Evolutionary conservation across 1,140 invertebrate species (phyloP), one percentile per base, ranked within the genome.

Genomic region (Helicoverpa armigera): DNA sequence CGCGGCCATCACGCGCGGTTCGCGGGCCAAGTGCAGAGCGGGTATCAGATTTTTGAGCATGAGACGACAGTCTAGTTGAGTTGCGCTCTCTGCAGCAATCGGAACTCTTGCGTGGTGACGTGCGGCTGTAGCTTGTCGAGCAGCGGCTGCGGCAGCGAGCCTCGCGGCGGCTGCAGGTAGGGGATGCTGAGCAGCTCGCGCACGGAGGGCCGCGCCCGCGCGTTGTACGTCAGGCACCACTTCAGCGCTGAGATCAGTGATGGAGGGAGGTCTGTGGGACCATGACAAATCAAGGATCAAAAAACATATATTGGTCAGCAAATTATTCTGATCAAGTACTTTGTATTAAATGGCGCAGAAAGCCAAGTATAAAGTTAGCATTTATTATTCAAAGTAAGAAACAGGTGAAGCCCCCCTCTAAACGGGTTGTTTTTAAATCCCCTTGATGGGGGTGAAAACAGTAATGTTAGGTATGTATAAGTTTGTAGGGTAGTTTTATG

Each of bases 211-310:
- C 95, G 89, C 61, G 89, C 83, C 16, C 93, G 94, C 29, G 91
- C 90, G 83, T 94, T 92, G 88, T 93, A 95, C 23, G 92, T 94
- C 35, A 95, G 89, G 83, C 95, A 95, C 94, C 94, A 94, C 75
- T 91, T 90, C n/a, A 95, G 77, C 18, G 93, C 90, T n/a, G 89
- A 67, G 35, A 94, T 85, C 67, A 95, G 83, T 2, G 92, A 88
- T 31, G 87, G 82, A 10, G 95, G 95, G 35, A 95, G 82, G 85
- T 92, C 95, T 95, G 87, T 16, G 29, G 54, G 16, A 48, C 4
- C 9, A 74, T 10, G 1, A 43, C n/a, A 63, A 35, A 13, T 14
- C 1, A 16, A 43, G 5, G 4, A 1, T 65, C 2, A 16, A 43
- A n/a, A 16, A 58, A 18, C 11, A 4, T 14, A n/a, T 16, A 2